phyloP scores from a whole-genome alignment of 2,888 invertebrate species.

The Pseudococcus jackbeardsleyi region DNA sequence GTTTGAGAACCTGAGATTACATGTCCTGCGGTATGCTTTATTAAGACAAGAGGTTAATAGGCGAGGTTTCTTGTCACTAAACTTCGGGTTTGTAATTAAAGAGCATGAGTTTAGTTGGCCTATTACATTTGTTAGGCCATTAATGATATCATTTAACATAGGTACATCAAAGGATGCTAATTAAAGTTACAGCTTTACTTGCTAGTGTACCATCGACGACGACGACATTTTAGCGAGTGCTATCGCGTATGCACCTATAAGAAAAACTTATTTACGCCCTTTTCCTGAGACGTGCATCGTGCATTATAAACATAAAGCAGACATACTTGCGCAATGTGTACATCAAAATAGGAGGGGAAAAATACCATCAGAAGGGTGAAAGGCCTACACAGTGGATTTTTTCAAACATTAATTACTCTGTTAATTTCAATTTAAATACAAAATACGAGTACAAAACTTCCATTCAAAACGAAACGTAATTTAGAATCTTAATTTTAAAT shows the following conservation, averaged over 20 bases:
- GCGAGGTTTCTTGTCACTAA: conserved; percentile 48
- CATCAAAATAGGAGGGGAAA: neutral
- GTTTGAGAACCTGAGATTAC: conserved; percentile 56
- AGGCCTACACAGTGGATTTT: neutral
- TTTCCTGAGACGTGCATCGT: neutral
- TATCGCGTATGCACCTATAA: neutral
- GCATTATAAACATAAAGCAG: neutral
- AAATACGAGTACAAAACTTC: conserved; percentile 28
- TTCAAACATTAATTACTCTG: conserved; percentile 20
- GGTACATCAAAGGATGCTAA: conserved; percentile 49
- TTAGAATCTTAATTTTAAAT: conserved; percentile 19
- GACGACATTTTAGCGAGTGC: conserved; percentile 8
- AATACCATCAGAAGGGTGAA: neutral
- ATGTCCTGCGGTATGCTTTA: conserved; percentile 56
- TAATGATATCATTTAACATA: conserved; percentile 50
- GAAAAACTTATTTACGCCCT: neutral
- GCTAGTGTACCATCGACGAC: neutral
- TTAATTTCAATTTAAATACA: conserved; percentile 45
- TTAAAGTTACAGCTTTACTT: conserved; percentile 36
- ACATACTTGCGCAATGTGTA: neutral
- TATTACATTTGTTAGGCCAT: conserved; percentile 46
- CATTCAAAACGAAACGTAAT: conserved; percentile 28
- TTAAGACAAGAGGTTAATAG: conserved; percentile 51
- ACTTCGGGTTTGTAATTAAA: conserved; percentile 45
- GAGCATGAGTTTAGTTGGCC: conserved; percentile 46